These are phyloP conservation scores for Tridacna gigas DNA, from an alignment of 2,888 invertebrate species.

Conservation along the genomic window DNA sequence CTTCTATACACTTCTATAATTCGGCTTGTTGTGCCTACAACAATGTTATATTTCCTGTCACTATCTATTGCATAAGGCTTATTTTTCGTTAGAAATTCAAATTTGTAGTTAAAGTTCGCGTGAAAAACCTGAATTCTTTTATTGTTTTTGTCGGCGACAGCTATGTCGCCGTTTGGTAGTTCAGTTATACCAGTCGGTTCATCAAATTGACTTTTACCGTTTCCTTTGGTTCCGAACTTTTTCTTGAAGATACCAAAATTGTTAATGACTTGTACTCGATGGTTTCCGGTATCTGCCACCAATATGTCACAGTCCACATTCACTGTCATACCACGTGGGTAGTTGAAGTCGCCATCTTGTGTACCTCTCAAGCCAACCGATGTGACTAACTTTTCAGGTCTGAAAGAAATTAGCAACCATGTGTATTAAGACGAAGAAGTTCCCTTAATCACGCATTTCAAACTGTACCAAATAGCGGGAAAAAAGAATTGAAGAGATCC, in stretches of 20 bases:
- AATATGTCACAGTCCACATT: conserved; percentile 75
- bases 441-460: no score
- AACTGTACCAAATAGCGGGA: no score
- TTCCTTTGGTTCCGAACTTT: conserved; percentile 76
- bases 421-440: background rate
- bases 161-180: conserved; percentile 79
- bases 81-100: conserved; percentile 66
- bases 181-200: conserved; percentile 79
- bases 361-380: conserved; percentile 74
- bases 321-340: conserved; percentile 78
- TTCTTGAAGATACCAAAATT: conserved; percentile 75
- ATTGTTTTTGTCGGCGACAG: conserved; percentile 81
- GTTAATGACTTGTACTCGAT: conserved; percentile 80
- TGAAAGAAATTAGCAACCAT: conserved; percentile 53
- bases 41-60: conserved; percentile 75
- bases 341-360: conserved; percentile 77
- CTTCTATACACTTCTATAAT: conserved; percentile 75
- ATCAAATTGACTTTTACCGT: conserved; percentile 75
- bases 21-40: conserved; percentile 71
- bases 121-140: conserved; percentile 78
- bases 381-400: conserved; percentile 80
- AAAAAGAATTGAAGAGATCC: no score
- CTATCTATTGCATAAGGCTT: conserved; percentile 76
- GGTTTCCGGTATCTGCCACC: conserved; percentile 81
- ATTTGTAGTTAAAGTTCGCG: conserved; percentile 72